Evolutionary conservation across 2,113 vertebrate species (phyloP), one percentile per base, ranked within the genome.

Genomic region (Misgurnus mizolepis): DNA sequence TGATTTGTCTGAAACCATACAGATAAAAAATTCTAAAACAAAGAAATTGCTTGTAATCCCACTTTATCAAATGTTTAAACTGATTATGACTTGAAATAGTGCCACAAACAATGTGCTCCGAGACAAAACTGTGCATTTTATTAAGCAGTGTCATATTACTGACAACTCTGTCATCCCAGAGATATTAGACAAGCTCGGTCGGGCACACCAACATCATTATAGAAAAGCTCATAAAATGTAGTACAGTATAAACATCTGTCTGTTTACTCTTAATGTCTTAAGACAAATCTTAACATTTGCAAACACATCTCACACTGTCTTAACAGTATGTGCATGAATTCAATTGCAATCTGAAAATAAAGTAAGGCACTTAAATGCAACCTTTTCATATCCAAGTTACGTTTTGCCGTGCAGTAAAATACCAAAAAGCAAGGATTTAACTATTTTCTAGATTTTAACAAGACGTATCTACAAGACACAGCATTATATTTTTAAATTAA

Each of bases 151-250:
- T 60, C 41, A 53, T 9, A 67, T 78, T 67, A 74, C 68, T 14
- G 41, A 66, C 49, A 17, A 40, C 58, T 58, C 78, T 50, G 56
- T 75, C 76, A 70, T 56, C 27, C 18, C 43, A 34, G 6, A 56
- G 65, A 75, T 74, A 70, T 74, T 72, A 72, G 79, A 74, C 76
- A 85, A 53, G 80, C 76, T 71, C 17, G 40, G 67, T 79, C 76
- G 76, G 34, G 83, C 75, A 56, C 53, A 55, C 14, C 34, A 11
- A 56, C 60, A 45, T 71, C 17, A 43, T 12, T 73, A 27, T 41
- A 22, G n/a, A 74, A 22, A n/a, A 18, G 18, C 53, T 58, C 70
- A 72, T 58, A 58, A 72, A 22, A 73, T 10, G 43, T 41, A 34
- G 10, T 10, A 17, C 47, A 53, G 34, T 18, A 70, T 55, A 5